A percentile compares a stretch with the other conserved stretches of the same genome.
These are phyloP conservation scores for Lampris incognitus DNA, from an alignment of 2,113 vertebrate species.

Conservation along the genomic window DNA sequence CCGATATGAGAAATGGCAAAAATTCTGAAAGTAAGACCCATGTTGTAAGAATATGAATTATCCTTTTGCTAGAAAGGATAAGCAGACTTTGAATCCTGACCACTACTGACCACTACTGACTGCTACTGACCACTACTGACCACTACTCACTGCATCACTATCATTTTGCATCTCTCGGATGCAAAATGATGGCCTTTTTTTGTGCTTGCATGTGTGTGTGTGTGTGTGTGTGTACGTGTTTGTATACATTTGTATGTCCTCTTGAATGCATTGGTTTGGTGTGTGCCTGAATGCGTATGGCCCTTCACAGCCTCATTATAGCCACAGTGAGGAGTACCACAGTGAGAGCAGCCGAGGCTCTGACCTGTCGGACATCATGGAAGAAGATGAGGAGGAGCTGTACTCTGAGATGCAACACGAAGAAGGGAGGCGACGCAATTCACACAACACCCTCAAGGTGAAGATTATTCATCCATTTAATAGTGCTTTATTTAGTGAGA, in stretches of 20 bases:
- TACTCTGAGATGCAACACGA: conserved; percentile 97
- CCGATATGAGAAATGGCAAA: no score
- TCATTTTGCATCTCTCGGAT: no score
- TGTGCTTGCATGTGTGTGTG: conserved; percentile 58
- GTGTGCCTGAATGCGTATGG: conserved; percentile 64
- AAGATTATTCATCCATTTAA: conserved; percentile 70
- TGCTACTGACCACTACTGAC: no score
- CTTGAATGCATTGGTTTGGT: not conserved
- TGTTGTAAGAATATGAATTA: no score
- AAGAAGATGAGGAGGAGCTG: conserved; percentile 98
- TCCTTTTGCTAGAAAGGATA: no score
- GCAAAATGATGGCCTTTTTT: not conserved
- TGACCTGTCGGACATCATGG: conserved; percentile 97
- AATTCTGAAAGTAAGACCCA: no score
- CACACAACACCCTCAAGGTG: conserved; percentile 93
- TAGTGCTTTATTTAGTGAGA: not conserved
- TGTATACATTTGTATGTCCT: conserved; percentile 55
- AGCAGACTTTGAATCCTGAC: no score
- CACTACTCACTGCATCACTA: no score
- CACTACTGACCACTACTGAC: no score
- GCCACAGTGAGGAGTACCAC: conserved; percentile 93
- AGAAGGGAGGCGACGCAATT: conserved; percentile 88
- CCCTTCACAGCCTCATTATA: conserved; percentile 88
- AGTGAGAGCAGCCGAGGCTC: conserved; percentile 98
- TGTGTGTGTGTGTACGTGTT: conserved; percentile 61